Percentiles rank a stretch among this genome's conserved stretches.
Conservation (phyloP, 2,888 invertebrate genomes). For the Synanthedon tipuliformis region DNA sequence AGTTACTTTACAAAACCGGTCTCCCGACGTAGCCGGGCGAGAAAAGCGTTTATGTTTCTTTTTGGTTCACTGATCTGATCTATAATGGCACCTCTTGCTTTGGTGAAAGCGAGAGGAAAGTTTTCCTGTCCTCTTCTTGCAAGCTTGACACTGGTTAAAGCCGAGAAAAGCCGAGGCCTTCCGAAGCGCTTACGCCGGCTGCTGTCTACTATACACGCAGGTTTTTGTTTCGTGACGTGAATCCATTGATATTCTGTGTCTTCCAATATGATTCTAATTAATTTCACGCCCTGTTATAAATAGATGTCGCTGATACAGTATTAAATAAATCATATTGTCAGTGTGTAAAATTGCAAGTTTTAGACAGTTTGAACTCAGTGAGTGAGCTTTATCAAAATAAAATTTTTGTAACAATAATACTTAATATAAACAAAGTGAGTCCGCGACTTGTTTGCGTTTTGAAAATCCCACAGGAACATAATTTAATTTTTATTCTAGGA, state of each 20-base stretch:
- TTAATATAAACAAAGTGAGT: too few species aligned
- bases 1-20: conserved; percentile 54
- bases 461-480: too few species aligned
- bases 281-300: too few species aligned
- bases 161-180: conserved; percentile 32
- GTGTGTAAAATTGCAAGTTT: too few species aligned
- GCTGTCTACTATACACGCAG: conserved; percentile 28
- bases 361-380: too few species aligned
- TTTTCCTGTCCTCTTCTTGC: conserved; percentile 22
- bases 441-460: too few species aligned
- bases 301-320: too few species aligned
- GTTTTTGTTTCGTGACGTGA: conserved; percentile 43
- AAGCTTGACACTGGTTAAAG: not conserved
- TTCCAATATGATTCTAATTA: not conserved
- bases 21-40: conserved; percentile 42
- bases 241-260: conserved; percentile 48
- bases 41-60: conserved; percentile 50
- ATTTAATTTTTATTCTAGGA: too few species aligned
- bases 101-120: conserved; percentile 32
- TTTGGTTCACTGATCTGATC: conserved; percentile 54
- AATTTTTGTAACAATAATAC: too few species aligned
- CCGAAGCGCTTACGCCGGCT: conserved; percentile 43
- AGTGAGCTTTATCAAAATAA: too few species aligned
- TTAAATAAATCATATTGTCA: too few species aligned
- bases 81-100: conserved; percentile 3